Evolutionary conservation across 2,113 vertebrate genomes (phyloP), one percentile per base, ranked within the genome.

Genomic region (Heliornis fulica): DNA sequence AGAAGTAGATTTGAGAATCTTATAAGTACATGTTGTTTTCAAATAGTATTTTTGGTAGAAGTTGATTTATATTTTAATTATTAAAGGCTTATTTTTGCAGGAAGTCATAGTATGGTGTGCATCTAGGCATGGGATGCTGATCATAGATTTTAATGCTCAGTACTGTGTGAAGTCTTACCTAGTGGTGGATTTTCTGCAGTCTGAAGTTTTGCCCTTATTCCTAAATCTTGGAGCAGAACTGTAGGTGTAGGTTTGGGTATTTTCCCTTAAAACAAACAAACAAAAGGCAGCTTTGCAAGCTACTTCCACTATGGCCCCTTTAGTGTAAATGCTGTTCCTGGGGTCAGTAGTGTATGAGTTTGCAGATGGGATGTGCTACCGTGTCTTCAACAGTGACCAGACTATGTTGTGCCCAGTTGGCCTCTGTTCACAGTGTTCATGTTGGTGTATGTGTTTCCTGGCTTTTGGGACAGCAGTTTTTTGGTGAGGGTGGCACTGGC

Each of bases 391-490:
- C 40, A 6, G n/a, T 3, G 45, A 60, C 66, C n/a, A 38, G 60
- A 11, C 43, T 38, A 0, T 13, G 23, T 60, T 54, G 48, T 54
- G 84, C 34, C 23, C 28, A 22, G 10, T 8, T 36, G 45, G 32
- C 50, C 21, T 0, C 0, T 34, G 17, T 4, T 81, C 43, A 36
- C 31, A 18, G 26, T 15, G 34, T 20, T 72, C 40, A 31, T 12
- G 34, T 29, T 40, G 4, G 1, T 9, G 21, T 17, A 11, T 2
- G 0, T 32, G 48, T 20, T 34, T 36, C 36, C 48, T 43, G n/a
- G 34, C n/a, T 28, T 69, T 68, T 46, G 57, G 36, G 61, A 61
- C 51, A 63, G 69, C n/a, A 28, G n/a, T 45, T 6, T 57, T 77
- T 32, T 10, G 50, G 43, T 15, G 65, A 77, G 34, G 17, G 20